Evolutionary conservation across 1,140 invertebrate species (phyloP).

Genomic region (Trichonephila clavata): DNA sequence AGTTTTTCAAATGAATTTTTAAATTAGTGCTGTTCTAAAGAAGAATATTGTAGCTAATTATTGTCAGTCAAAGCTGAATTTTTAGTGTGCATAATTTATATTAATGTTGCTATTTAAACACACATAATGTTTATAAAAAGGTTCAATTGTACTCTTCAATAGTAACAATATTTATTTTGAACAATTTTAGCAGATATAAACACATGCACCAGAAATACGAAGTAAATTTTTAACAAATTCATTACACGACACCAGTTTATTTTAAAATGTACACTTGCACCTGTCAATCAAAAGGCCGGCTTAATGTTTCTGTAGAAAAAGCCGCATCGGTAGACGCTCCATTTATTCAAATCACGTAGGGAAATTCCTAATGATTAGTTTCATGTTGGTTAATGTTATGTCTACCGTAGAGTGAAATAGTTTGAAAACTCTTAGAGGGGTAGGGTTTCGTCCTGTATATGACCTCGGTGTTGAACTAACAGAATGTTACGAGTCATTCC

Average conservation of each 20-base stretch:
- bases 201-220: no score
- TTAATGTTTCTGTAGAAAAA: background rate
- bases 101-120: no score
- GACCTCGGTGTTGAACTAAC: background rate
- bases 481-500: background rate
- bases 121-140: no score
- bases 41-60: no score
- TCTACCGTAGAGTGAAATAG: background rate
- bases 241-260: background rate
- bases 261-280: constrained; percentile 18
- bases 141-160: no score
- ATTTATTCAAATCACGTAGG: background rate
- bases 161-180: no score
- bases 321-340: background rate
- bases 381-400: background rate
- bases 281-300: constrained; percentile 17
- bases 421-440: constrained; percentile 14
- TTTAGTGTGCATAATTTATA: no score
- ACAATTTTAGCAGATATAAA: no score
- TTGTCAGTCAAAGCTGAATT: no score
- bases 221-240: background rate
- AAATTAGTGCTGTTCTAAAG: no score
- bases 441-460: background rate
- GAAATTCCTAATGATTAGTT: constrained; percentile 1
- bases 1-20: no score